These are phyloP conservation scores for Rallus crepitans DNA, from an alignment of 2,797 vertebrate species.

Conservation along the genomic window DNA sequence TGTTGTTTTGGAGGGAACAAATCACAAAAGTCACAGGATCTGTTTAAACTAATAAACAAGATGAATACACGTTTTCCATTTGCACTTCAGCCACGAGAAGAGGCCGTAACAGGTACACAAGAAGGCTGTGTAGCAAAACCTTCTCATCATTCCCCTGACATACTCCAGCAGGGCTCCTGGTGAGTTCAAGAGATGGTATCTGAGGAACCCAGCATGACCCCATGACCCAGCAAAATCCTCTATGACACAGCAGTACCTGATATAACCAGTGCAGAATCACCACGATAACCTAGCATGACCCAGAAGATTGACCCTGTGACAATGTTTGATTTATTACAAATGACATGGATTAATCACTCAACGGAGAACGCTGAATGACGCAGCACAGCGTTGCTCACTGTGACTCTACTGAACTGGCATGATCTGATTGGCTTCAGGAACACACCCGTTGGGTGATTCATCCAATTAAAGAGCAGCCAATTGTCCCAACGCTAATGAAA, in stretches of 20 bases:
- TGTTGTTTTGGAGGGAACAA: not conserved
- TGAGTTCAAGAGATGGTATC: not conserved
- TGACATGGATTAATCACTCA: conserved; percentile 51
- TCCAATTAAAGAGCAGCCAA: conserved; percentile 56
- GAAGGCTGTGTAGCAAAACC: not conserved
- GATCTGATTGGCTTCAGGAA: conserved; percentile 53
- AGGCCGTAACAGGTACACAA: not conserved
- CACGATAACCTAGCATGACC: not conserved
- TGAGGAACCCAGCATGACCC: not conserved
- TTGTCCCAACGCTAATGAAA: conserved; percentile 48
- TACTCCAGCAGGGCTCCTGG: not conserved
- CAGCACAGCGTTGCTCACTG: conserved; percentile 50
- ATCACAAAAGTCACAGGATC: not conserved
- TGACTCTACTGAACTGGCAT: conserved; percentile 42
- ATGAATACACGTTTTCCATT: not conserved
- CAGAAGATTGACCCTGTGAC: not conserved
- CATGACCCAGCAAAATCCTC: conserved; percentile 3
- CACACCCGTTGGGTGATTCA: conserved; percentile 55
- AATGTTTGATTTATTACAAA: conserved; percentile 24
- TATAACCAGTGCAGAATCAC: not conserved
- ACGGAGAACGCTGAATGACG: conserved; percentile 14
- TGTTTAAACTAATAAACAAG: not conserved
- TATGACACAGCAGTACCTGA: conserved; percentile 17
- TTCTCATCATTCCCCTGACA: not conserved
- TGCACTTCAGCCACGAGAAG: not conserved